Evolutionary conservation across 1,140 invertebrate species (phyloP), one percentile per base, ranked within the genome.

Genomic region (Apocrypta bakeri): DNA sequence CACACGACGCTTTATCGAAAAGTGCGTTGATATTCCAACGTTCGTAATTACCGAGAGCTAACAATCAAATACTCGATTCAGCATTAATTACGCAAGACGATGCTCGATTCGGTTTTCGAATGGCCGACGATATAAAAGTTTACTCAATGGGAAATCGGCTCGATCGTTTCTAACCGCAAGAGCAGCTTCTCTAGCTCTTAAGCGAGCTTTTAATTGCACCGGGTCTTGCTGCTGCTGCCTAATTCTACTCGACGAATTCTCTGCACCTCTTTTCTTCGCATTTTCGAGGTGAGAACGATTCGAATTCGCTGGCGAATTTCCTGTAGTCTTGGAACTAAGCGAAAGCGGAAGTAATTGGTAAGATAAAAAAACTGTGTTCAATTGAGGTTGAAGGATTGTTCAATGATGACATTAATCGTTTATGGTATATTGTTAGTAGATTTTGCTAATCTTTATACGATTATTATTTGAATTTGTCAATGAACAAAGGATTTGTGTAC

Each of bases 251-350:
- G 29, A 25, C 63, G 27, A 25, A 66, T 66, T 66, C 63, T 66
- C 63, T 4, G 63, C 42, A 24, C 63, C 61, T 40, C 17, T 63
- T 29, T 40, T 77, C 61, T 33, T 31, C n/a, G 9, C 61, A 64
- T 64, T 68, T 66, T 48, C 33, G 64, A 68, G 76, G 64, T 66
- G 74, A 24, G 61, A 77, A 77, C 21, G 56, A 61, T 21, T 8
- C 25, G 24, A 61, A 33, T 37, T 37, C 33, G 33, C 33, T 17
- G 48, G n/a, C 48, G 40, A 73, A 73, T 42, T 27, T 40, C 40
- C 40, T 48, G 17, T n/a, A 56, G 48, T 56, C 48, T 56, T 4
- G 14, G 42, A 48, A 48, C 42, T 48, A n/a, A n/a, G n/a, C n/a
- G n/a, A 17, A 17, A 12, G 12, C 12, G 42, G 42, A 1, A 17